Base-by-base conservation (phyloP, 2,113 vertebrate species). In the Pristiophorus japonicus region DNA sequence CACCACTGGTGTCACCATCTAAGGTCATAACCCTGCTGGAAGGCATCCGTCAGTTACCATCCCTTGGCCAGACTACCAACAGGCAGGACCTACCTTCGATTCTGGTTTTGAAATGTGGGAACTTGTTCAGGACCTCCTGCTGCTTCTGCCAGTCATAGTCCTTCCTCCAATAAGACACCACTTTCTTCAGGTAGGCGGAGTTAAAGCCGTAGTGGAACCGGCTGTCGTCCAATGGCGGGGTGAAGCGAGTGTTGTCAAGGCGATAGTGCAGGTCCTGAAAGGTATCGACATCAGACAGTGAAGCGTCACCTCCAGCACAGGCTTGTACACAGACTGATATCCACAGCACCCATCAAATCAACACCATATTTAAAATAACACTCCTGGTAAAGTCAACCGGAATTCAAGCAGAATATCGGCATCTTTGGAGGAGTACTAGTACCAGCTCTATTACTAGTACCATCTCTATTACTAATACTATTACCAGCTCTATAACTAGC, bases 171-270 rank as follows among this genome's bases (percentile, higher is more conserved):
- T 99, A 98, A 75, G 97, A 97, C 95, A 98, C 96, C 85, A 99
- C 98, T 95, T 95, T 98, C 96, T 0, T 97, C 42, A 99, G 97
- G 96, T 98, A 97, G 95, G 55, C 96, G 20, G 97, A 97, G 95
- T 98, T 98, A 96, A 99, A 98, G 93, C 98, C 98, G 0, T 99
- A 99, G 16, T 98, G 97, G 96, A 99, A 99, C 66, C 97, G 88
- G 0, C 96, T 96, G n/a, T 98, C 97, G 95, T 98, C 98, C 94
- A 99, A 96, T 0, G 97, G 97, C 0, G 97, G 96, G 0, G 97
- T 87, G 81, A 97, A 98, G 67, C 98, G 98, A 5, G 97, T 96
- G 94, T 92, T 97, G 92, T 98, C 98, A 67, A 99, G 97, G 59
- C 98, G 98, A 34, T 42, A 95, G 93, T 98, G 96, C 84, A 99